Conservation (phyloP, 2,113 vertebrate species). For the Montifringilla adamsi region DNA sequence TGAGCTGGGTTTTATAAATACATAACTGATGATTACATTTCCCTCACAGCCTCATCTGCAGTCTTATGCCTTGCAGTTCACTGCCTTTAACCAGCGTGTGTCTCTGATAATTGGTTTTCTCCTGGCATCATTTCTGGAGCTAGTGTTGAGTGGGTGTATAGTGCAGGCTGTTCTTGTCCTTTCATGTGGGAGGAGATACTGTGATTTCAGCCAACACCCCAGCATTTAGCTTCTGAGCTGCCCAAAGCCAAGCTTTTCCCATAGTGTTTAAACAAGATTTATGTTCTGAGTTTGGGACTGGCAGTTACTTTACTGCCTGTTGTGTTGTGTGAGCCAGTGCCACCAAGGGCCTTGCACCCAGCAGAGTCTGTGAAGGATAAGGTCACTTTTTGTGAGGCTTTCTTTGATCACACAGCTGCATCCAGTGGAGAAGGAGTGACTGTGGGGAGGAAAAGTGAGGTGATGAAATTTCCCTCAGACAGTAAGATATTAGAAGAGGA, state of each 20-base stretch:
- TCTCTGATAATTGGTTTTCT: constrained; percentile 45
- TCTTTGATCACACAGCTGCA: neutral
- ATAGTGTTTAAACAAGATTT: neutral
- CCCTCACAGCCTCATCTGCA: neutral
- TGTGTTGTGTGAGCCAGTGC: neutral
- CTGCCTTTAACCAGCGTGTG: constrained; percentile 4
- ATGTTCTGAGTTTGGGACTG: neutral
- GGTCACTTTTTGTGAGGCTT: neutral
- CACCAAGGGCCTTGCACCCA: neutral
- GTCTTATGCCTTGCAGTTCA: neutral
- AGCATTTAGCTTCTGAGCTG: neutral
- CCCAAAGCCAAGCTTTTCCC: neutral
- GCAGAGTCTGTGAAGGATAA: neutral
- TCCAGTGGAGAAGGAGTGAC: neutral
- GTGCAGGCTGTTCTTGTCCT: neutral
- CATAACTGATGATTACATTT: neutral
- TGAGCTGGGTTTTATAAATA: constrained; percentile 32
- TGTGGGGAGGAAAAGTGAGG: neutral
- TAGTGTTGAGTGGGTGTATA: neutral
- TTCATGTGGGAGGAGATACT: neutral
- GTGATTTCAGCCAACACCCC: neutral
- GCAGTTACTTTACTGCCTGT: neutral
- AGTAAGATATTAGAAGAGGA: neutral
- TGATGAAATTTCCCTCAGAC: neutral
- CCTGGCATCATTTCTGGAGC: neutral